Conservation (phyloP, 2,888 invertebrate species). For the Tipula confusa region DNA sequence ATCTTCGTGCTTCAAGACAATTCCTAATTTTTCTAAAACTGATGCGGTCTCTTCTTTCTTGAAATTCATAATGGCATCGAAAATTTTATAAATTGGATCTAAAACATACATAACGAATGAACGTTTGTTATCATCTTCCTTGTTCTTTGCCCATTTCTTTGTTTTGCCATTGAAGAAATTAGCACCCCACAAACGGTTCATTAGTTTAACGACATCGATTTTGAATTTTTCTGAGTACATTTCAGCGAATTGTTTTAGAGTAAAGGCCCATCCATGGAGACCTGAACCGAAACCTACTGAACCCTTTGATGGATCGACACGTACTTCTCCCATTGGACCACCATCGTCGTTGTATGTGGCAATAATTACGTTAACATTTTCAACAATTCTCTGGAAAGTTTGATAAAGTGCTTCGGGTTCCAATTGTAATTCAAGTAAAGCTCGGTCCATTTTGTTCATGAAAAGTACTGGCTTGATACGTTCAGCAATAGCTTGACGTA, state of each 20-base stretch:
- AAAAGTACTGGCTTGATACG: slow-evolving; percentile 99
- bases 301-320: slow-evolving; percentile 96
- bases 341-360: slow-evolving; percentile 97
- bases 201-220: slow-evolving; percentile 92
- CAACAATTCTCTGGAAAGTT: slow-evolving; percentile 99
- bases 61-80: slow-evolving; percentile 79
- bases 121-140: slow-evolving; percentile 86
- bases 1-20: slow-evolving; percentile 90
- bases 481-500: slow-evolving; percentile 99
- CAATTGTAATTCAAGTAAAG: slow-evolving; percentile 92
- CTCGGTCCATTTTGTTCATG: slow-evolving; percentile 99
- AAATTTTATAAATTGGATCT: slow-evolving; percentile 97
- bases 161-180: slow-evolving; percentile 96
- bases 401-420: slow-evolving; percentile 97
- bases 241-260: slow-evolving; percentile 98
- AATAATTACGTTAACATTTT: slow-evolving; percentile 99
- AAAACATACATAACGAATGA: slow-evolving; percentile 99
- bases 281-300: slow-evolving; percentile 99
- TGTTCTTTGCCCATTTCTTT: slow-evolving; percentile 96
- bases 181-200: slow-evolving; percentile 98
- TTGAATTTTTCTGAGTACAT: slow-evolving; percentile 99
- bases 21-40: slow-evolving; percentile 84
- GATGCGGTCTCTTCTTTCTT: slow-evolving; percentile 89
- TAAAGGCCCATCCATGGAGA: slow-evolving; percentile 99
- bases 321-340: slow-evolving; percentile 99